Evolutionary conservation across 2,113 vertebrate genomes (phyloP).

Genomic region (Beaufortia kweichowensis): DNA sequence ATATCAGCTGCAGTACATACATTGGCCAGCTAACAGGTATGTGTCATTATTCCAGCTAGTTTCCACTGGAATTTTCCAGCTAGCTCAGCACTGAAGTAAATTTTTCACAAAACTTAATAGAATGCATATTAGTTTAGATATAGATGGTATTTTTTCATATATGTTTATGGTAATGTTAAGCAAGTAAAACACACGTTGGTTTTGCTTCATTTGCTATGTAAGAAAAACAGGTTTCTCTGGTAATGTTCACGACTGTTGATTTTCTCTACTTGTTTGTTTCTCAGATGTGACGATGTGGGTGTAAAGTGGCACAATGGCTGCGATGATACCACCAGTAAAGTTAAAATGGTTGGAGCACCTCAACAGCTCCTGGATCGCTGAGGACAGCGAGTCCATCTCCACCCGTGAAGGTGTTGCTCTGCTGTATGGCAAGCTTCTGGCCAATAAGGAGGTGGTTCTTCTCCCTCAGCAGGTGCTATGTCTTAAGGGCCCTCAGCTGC

Average conservation of each 20-base stretch:
- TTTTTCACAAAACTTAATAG: not conserved
- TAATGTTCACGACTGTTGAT: not conserved
- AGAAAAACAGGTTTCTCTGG: not conserved
- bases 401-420: constrained; percentile 91
- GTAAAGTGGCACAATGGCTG: constrained; percentile 77
- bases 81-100: not conserved
- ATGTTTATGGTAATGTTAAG: not conserved
- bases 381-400: constrained; percentile 97
- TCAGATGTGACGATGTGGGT: constrained; percentile 28
- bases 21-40: constrained; percentile 22
- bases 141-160: not conserved
- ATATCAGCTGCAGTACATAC: not conserved
- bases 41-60: not conserved
- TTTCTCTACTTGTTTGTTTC: not conserved
- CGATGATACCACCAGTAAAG: constrained; percentile 96
- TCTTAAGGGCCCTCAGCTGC: constrained; percentile 96
- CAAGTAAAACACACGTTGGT: not conserved
- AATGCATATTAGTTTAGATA: not conserved
- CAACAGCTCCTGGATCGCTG: constrained; percentile 98
- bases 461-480: constrained; percentile 96
- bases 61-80: not conserved
- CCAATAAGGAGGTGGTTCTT: constrained; percentile 94
- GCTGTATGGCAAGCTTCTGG: constrained; percentile 88
- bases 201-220: not conserved
- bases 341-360: constrained; percentile 99